These are phyloP conservation scores for Leptobrachium leishanense DNA, from an alignment of 2,113 vertebrate genomes.

Conservation along the genomic window DNA sequence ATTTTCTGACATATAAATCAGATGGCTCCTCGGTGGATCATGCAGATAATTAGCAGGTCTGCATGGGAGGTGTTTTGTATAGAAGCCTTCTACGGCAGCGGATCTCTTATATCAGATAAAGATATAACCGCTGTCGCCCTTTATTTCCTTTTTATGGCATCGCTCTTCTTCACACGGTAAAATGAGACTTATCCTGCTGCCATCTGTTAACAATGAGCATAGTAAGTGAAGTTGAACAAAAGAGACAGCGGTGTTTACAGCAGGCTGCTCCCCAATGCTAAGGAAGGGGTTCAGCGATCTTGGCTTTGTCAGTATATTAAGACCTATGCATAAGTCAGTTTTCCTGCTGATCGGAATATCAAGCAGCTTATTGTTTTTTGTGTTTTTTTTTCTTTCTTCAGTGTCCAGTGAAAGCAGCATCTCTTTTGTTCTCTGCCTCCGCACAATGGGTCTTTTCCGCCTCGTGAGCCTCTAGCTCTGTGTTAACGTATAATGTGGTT, in stretches of 20 bases:
- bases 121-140: constrained; percentile 28
- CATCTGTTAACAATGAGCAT: constrained; percentile 38
- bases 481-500: constrained; percentile 19
- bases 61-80: not conserved
- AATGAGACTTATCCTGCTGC: constrained; percentile 48
- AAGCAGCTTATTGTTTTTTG: constrained; percentile 15
- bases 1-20: constrained; percentile 3
- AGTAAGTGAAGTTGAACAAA: constrained; percentile 28
- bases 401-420: not conserved
- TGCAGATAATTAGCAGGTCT: constrained; percentile 28
- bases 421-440: constrained; percentile 7
- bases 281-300: not conserved
- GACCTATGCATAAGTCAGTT: not conserved
- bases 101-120: constrained; percentile 38
- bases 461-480: not conserved
- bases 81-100: constrained; percentile 7
- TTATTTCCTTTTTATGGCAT: constrained; percentile 39
- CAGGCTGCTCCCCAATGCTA: constrained; percentile 8
- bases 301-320: constrained; percentile 1
- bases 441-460: constrained; percentile 22
- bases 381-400: not conserved
- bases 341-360: constrained; percentile 25
- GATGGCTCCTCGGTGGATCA: constrained; percentile 6
- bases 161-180: constrained; percentile 24
- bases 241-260: constrained; percentile 8